Evolutionary conservation across 53 echinoderm and acorn worm genomes (phyloP).

Genomic region (Henricia sp.): DNA sequence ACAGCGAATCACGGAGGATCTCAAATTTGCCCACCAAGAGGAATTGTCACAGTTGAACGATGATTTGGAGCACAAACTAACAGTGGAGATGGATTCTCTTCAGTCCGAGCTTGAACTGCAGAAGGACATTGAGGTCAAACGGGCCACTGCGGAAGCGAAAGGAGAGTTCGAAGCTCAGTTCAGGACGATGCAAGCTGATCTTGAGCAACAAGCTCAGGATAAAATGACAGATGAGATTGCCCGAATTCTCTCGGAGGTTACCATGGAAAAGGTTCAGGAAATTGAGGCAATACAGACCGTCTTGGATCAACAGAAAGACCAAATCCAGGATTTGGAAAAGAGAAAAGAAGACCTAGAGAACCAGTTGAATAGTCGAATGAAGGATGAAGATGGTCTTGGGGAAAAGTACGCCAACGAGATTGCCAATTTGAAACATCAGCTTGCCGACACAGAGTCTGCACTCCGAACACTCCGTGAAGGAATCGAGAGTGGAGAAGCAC

Average conservation of each 20-base stretch:
- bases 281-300: conserved; percentile 52
- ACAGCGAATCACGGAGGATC: conserved; percentile 38
- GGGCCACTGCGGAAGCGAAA: conserved; percentile 32
- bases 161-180: conserved; percentile 42
- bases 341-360: conserved; percentile 65
- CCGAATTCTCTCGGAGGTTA: conserved; percentile 76
- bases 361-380: conserved; percentile 44
- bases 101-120: conserved; percentile 70
- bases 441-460: conserved; percentile 62
- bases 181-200: conserved; percentile 48
- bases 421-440: conserved; percentile 65
- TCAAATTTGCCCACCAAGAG: conserved; percentile 47
- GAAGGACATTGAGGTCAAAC: conserved; percentile 57
- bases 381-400: conserved; percentile 70
- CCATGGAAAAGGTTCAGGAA: conserved; percentile 82
- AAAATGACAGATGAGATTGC: conserved; percentile 83
- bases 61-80: conserved; percentile 60
- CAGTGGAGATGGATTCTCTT: conserved; percentile 54
- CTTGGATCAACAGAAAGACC: conserved; percentile 44
- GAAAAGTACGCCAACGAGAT: conserved; percentile 69
- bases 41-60: conserved; percentile 59
- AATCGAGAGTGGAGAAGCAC: conserved; percentile 82
- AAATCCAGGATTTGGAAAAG: conserved; percentile 55
- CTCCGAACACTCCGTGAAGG: conserved; percentile 71
- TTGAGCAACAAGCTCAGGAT: conserved; percentile 76